Percentiles rank a stretch among this genome's conserved stretches.
phyloP scores from a whole-genome alignment of 2,888 invertebrate species.

The Nomada ferruginata region DNA sequence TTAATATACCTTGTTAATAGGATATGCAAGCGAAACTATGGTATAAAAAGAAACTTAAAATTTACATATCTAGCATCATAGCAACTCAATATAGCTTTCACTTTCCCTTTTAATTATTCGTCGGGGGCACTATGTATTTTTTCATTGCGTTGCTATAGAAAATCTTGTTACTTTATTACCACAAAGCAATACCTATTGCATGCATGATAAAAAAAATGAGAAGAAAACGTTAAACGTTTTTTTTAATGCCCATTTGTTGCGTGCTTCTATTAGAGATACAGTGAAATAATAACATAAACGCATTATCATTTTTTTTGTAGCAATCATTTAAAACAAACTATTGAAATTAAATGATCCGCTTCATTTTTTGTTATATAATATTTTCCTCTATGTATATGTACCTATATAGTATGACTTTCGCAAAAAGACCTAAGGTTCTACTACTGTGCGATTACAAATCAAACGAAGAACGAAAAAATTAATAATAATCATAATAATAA shows the following conservation, averaged over 20 bases:
- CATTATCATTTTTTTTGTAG: constrained; percentile 46
- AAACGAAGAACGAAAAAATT: constrained; percentile 48
- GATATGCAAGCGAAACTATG: constrained; percentile 73
- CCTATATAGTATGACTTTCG: constrained; percentile 31
- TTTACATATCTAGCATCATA: constrained; percentile 53
- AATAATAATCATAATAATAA: constrained; percentile 26
- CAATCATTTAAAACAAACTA: constrained; percentile 66
- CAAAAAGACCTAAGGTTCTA: constrained; percentile 57
- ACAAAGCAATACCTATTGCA: background rate
- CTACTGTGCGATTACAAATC: constrained; percentile 45
- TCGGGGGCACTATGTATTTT: constrained; percentile 23
- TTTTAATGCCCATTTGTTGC: constrained; percentile 59
- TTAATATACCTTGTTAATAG: constrained; percentile 72
- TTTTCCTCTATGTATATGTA: constrained; percentile 35
- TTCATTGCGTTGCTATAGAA: constrained; percentile 19
- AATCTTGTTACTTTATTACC: constrained; percentile 14
- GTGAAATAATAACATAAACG: constrained; percentile 55
- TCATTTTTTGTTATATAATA: constrained; percentile 43
- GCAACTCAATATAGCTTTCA: constrained; percentile 41
- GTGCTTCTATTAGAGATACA: constrained; percentile 50
- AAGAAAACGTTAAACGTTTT: constrained; percentile 38
- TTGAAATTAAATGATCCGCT: constrained; percentile 67
- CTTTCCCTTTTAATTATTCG: constrained; percentile 26
- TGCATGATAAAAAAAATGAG: constrained; percentile 30
- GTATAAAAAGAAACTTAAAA: constrained; percentile 67